These are phyloP conservation scores for Diplosoma virens DNA, from an alignment of 23 tunicate genomes.

Conservation along the genomic window DNA sequence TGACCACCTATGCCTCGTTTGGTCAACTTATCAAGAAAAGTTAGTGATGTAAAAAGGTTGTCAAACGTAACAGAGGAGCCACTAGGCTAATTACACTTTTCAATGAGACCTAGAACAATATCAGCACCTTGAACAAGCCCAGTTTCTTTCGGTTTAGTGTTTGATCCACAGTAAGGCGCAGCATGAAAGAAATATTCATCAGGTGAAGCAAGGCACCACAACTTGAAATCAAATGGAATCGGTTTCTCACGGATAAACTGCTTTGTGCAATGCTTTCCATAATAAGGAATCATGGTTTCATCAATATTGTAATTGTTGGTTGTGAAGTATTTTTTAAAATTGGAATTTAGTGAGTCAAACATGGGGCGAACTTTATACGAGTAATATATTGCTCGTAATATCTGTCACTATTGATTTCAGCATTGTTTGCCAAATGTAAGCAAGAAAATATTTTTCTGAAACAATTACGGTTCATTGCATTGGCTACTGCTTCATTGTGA, in stretches of 20 bases:
- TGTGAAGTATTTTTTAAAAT: background rate
- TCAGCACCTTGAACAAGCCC: slow-evolving; percentile 7
- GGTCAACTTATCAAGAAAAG: slow-evolving; percentile 2
- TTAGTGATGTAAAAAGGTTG: slow-evolving; percentile 1
- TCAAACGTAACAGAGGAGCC: slow-evolving; percentile 3
- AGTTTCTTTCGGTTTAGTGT: background rate
- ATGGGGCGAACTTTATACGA: background rate
- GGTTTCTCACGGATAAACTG: slow-evolving; percentile 12
- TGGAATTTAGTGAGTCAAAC: background rate
- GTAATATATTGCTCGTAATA: too few relatives aligned
- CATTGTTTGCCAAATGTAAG: slow-evolving; percentile 4
- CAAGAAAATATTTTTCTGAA: background rate
- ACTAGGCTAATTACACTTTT: background rate
- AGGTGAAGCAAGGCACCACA: background rate
- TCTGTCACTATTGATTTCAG: background rate
- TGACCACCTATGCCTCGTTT: slow-evolving; percentile 8
- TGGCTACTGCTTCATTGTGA: slow-evolving; percentile 8
- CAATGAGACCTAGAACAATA: background rate
- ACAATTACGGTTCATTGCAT: slow-evolving; percentile 3
- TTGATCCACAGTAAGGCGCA: slow-evolving; percentile 1
- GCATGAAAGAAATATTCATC: slow-evolving; percentile 8
- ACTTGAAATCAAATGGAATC: background rate
- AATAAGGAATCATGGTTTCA: slow-evolving; percentile 18
- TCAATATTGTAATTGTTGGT: background rate
- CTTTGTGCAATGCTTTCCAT: slow-evolving; percentile 1